phyloP scores from a whole-genome alignment of 2,888 invertebrate genomes.

The Melanostoma scalare region DNA sequence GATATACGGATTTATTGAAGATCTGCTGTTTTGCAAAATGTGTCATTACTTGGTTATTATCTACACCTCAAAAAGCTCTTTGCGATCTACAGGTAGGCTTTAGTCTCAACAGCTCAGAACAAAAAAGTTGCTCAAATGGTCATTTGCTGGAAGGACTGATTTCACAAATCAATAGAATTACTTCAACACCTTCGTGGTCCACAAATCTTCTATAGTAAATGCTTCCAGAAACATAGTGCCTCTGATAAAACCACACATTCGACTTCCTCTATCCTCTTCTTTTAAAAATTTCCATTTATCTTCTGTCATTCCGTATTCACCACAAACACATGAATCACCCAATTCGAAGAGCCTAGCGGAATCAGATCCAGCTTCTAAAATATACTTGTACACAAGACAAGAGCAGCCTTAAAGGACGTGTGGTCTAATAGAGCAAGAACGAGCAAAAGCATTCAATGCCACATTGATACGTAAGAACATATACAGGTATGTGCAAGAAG shows the following conservation, averaged over 20 bases:
- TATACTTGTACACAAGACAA: conserved; percentile 11
- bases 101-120: too few species aligned
- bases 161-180: conserved; percentile 44
- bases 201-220: conserved; percentile 23
- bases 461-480: too few species aligned
- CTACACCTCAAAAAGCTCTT: too few species aligned
- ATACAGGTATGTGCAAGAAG: conserved; percentile 18
- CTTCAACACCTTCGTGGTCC: not conserved
- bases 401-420: conserved; percentile 11
- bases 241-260: conserved; percentile 17
- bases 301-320: conserved; percentile 34
- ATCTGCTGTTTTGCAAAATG: too few species aligned
- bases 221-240: conserved; percentile 6
- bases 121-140: too few species aligned
- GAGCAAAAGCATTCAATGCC: too few species aligned
- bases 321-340: conserved; percentile 56
- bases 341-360: conserved; percentile 25
- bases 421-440: too few species aligned
- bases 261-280: not conserved
- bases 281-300: conserved; percentile 24
- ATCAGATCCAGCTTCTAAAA: not conserved
- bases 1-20: too few species aligned
- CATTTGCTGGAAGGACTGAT: conserved; percentile 13
- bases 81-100: too few species aligned
- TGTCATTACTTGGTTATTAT: too few species aligned